phyloP scores from a whole-genome alignment of 2,888 invertebrate genomes.

The Chydorus sphaericus region DNA sequence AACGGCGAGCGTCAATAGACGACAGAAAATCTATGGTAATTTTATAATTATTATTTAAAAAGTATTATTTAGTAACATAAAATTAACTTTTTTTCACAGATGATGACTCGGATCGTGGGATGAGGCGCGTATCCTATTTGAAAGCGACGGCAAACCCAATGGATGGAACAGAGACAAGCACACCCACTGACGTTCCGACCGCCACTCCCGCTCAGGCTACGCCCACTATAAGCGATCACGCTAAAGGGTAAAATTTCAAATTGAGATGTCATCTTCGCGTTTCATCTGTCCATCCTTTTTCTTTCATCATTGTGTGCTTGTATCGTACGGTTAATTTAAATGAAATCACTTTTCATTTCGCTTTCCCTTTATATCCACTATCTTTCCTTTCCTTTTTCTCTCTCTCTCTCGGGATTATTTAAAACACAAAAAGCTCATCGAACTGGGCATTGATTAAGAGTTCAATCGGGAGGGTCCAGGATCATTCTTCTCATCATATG shows the following conservation, averaged over 20 bases:
- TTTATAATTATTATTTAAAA: too few relatives aligned
- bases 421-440: not conserved
- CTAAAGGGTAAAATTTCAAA: not conserved
- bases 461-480: not conserved
- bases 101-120: conserved; percentile 65
- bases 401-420: not conserved
- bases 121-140: conserved; percentile 81
- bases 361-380: too few relatives aligned
- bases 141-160: conserved; percentile 76
- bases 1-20: conserved; percentile 3
- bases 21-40: conserved; percentile 1
- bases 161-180: conserved; percentile 23
- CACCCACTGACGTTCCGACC: conserved; percentile 40
- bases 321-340: too few relatives aligned
- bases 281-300: too few relatives aligned
- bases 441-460: not conserved
- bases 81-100: conserved; percentile 31
- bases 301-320: too few relatives aligned
- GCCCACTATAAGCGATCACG: not conserved
- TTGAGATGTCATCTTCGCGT: too few relatives aligned
- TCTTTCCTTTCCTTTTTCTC: conserved; percentile 8
- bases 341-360: too few relatives aligned
- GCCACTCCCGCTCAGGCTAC: conserved; percentile 45
- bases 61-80: too few relatives aligned
- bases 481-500: too few relatives aligned